These are phyloP conservation scores for Salvelinus alpinus DNA, from an alignment of 2,113 vertebrate genomes.

Conservation along the genomic window DNA sequence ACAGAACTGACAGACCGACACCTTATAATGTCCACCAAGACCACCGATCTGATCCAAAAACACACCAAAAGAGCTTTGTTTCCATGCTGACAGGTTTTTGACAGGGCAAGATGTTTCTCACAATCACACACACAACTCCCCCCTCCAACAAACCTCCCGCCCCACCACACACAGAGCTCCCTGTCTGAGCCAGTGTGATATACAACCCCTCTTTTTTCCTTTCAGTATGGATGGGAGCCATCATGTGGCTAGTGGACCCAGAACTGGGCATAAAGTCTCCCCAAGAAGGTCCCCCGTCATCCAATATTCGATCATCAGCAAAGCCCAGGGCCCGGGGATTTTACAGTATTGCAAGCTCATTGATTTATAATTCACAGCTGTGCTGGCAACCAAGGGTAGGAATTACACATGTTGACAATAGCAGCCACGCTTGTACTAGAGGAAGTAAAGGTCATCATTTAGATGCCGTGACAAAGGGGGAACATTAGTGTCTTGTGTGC, in stretches of 20 bases:
- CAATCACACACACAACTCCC: no score
- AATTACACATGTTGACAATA: constrained; percentile 68
- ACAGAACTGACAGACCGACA: background rate
- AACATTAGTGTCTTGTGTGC: constrained; percentile 12
- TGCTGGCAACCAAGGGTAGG: constrained; percentile 42
- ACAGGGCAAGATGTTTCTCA: no score
- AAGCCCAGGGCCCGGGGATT: constrained; percentile 48
- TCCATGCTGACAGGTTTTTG: no score
- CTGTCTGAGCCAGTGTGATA: background rate
- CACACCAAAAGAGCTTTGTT: no score
- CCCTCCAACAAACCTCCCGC: no score
- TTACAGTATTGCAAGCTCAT: constrained; percentile 61
- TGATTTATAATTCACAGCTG: constrained; percentile 68
- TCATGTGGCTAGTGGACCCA: constrained; percentile 41
- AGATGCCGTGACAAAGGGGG: constrained; percentile 45
- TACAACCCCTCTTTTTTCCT: constrained; percentile 13
- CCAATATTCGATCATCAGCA: constrained; percentile 44
- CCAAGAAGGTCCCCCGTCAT: constrained; percentile 4
- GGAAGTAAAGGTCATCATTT: constrained; percentile 69
- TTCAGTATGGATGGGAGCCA: constrained; percentile 46
- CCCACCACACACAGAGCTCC: no score
- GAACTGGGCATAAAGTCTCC: constrained; percentile 42
- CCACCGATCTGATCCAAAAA: no score
- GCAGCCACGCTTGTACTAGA: constrained; percentile 40
- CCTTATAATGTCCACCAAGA: background rate